A percentile compares a stretch with the other conserved stretches of the same genome.
phyloP scores from a whole-genome alignment of 2,797 vertebrate genomes.

The Coregonus ussuriensis region DNA sequence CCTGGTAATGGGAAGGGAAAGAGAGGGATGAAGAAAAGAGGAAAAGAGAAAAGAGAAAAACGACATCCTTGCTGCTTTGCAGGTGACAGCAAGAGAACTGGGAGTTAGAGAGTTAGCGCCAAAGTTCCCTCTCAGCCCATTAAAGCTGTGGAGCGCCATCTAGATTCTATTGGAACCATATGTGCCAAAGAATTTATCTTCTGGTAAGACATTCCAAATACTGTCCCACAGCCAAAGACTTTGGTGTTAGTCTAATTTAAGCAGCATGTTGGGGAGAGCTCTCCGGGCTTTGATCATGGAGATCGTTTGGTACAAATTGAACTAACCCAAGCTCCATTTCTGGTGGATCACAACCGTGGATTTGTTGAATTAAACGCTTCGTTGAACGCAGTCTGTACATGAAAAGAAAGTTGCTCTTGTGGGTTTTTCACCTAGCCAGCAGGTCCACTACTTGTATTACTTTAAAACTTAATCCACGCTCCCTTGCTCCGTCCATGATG shows the following conservation, averaged over 20 bases:
- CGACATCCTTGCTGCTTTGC: conserved; percentile 84
- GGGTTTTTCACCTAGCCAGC: conserved; percentile 96
- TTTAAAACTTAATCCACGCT: conserved; percentile 97
- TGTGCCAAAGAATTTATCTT: conserved; percentile 97
- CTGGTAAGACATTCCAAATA: conserved; percentile 99
- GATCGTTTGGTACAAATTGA: conserved; percentile 99
- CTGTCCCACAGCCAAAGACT: conserved; percentile 98
- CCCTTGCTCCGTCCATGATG: conserved; percentile 81
- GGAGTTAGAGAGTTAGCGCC: conserved; percentile 95
- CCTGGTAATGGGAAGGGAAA: conserved; percentile 76
- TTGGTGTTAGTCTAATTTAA: conserved; percentile 99
- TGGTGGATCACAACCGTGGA: conserved; percentile 98
- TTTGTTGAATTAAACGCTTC: conserved; percentile 99
- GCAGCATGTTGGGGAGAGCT: conserved; percentile 99
- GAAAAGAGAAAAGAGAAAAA: conserved; percentile 62
- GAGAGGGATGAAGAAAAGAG: conserved; percentile 2
- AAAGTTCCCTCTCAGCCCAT: conserved; percentile 97
- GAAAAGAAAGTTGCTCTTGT: conserved; percentile 90
- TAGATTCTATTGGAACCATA: conserved; percentile 96
- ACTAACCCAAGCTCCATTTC: conserved; percentile 96
- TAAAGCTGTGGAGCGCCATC: conserved; percentile 97
- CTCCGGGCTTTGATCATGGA: conserved; percentile 97
- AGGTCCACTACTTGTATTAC: conserved; percentile 95
- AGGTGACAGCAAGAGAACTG: conserved; percentile 94
- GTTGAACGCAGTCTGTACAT: conserved; percentile 97